Evolutionary conservation across 2,113 vertebrate species (phyloP).

Genomic region (Oryzias woworae): DNA sequence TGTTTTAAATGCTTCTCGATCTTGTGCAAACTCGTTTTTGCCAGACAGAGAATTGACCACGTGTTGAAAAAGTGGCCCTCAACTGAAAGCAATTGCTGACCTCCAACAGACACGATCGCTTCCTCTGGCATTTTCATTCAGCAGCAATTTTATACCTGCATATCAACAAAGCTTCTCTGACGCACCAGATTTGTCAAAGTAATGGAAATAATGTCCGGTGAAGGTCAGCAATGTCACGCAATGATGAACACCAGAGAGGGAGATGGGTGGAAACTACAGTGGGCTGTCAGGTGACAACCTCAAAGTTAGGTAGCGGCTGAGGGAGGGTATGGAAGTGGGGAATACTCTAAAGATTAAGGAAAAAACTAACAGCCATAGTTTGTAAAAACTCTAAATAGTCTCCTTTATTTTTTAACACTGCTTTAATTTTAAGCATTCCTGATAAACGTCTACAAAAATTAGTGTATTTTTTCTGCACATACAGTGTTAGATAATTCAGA

Average conservation of each 20-base stretch:
- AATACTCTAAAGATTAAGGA: background rate
- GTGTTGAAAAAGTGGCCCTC: constrained; percentile 20
- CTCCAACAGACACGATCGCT: constrained; percentile 36
- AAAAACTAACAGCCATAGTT: background rate
- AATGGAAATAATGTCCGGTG: constrained; percentile 67
- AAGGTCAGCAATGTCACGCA: constrained; percentile 71
- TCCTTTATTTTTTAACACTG: constrained; percentile 14
- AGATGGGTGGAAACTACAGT: constrained; percentile 14
- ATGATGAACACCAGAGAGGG: constrained; percentile 63
- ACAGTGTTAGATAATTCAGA: too few species aligned
- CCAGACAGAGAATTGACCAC: background rate
- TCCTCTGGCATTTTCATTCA: constrained; percentile 55
- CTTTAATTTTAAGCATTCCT: too few species aligned
- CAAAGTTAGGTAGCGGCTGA: constrained; percentile 21
- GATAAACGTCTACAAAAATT: too few species aligned
- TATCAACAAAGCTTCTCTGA: constrained; percentile 60
- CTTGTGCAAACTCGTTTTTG: background rate
- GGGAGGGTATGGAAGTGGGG: constrained; percentile 15
- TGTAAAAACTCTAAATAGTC: background rate
- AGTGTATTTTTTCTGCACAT: too few species aligned
- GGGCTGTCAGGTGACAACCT: constrained; percentile 54
- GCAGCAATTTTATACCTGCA: constrained; percentile 47
- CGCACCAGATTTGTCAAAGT: constrained; percentile 71
- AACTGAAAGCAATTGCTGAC: constrained; percentile 31
- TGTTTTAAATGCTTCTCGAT: background rate